Conservation (phyloP, 1,140 invertebrate species). For the Drosophila serrata region DNA sequence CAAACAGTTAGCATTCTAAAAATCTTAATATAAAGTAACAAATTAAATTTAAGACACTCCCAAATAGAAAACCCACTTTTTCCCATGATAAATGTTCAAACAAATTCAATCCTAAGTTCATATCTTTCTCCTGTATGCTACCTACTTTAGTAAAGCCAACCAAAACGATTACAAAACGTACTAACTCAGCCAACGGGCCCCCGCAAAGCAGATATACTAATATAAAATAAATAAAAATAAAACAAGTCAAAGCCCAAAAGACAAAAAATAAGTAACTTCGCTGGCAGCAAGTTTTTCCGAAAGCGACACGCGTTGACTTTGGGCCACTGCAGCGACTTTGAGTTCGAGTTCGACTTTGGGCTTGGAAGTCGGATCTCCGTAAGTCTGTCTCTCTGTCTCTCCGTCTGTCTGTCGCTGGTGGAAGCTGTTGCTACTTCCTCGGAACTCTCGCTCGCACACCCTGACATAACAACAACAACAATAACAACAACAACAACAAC, state of each 20-base stretch:
- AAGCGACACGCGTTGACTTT: conserved; percentile 77
- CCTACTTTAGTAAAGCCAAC: conserved; percentile 4
- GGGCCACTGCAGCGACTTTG: conserved; percentile 34
- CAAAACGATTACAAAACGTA: conserved; percentile 59
- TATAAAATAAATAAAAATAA: conserved; percentile 64
- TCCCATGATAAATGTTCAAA: conserved; percentile 3
- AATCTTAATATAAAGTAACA: not conserved
- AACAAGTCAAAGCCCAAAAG: conserved; percentile 21
- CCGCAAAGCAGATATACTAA: conserved; percentile 58
- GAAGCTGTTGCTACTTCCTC: conserved; percentile 78
- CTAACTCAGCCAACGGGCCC: conserved; percentile 58
- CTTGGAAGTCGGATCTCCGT: conserved; percentile 22
- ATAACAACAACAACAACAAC: not conserved
- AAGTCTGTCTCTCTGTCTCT: conserved; percentile 19
- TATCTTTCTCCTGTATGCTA: not conserved
- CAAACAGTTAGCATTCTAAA: no score
- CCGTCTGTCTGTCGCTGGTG: conserved; percentile 40
- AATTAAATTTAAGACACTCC: not conserved
- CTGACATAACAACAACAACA: not conserved
- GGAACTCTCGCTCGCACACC: conserved; percentile 73
- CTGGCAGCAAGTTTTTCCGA: conserved; percentile 69
- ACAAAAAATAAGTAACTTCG: conserved; percentile 24
- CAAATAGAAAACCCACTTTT: not conserved
- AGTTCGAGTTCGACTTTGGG: conserved; percentile 7
- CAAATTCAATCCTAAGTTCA: conserved; percentile 10